Conservation (phyloP, 2,888 invertebrate genomes). For the Metopia argyrocephala region DNA sequence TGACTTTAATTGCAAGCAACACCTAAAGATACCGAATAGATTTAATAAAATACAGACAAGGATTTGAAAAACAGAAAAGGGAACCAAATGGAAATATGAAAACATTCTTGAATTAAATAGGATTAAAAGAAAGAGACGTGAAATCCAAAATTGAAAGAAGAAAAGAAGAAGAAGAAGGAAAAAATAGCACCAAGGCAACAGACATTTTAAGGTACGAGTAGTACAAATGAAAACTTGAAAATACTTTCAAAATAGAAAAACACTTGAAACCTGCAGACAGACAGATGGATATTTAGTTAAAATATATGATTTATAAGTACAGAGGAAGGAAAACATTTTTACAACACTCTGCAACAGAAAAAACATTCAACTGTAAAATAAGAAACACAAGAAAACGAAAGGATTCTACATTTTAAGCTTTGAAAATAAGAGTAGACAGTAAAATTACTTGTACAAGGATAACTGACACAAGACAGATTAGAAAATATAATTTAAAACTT, state of each 20-base stretch:
- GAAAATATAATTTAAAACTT: constrained; percentile 3
- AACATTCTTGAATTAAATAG: constrained; percentile 29
- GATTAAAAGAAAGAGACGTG: constrained; percentile 10
- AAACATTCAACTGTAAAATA: neutral
- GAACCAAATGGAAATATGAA: neutral
- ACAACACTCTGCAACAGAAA: constrained; percentile 2
- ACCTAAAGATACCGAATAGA: constrained; percentile 20
- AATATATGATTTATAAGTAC: constrained; percentile 27
- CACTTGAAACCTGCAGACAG: neutral
- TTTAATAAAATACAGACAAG: neutral
- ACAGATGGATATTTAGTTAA: neutral
- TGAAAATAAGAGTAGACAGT: neutral
- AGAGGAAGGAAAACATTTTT: constrained; percentile 19
- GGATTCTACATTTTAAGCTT: neutral
- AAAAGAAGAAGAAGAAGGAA: neutral
- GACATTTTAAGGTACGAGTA: neutral
- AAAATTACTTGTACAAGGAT: neutral
- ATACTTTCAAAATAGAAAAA: neutral
- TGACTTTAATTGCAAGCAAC: constrained; percentile 57
- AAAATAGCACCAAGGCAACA: constrained; percentile 44
- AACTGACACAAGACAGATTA: neutral
- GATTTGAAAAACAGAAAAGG: neutral
- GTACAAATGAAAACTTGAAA: neutral
- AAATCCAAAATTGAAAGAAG: neutral
- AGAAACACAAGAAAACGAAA: neutral